Conservation (phyloP, 2,797 vertebrate species). For the Taeniopygia guttata region DNA sequence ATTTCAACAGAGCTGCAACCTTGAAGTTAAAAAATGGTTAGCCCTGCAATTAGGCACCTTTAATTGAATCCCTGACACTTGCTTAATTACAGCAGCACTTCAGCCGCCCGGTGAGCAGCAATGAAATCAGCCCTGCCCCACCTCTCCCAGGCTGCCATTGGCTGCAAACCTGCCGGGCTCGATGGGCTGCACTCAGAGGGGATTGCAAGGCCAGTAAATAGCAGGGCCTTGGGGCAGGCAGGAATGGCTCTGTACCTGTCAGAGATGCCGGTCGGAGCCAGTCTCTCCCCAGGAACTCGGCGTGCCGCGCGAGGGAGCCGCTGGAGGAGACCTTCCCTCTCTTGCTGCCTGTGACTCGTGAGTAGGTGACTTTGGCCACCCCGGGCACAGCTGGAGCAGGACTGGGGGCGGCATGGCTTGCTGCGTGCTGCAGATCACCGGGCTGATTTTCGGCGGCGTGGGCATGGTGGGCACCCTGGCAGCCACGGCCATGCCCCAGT, state of each 20-base stretch:
- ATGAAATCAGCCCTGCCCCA: slow-evolving; percentile 39
- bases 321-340: not conserved
- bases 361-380: not conserved
- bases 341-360: not conserved
- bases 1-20: not conserved
- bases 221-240: not conserved
- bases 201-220: slow-evolving; percentile 8
- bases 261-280: not conserved
- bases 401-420: slow-evolving; percentile 55
- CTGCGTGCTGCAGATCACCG: slow-evolving; percentile 80
- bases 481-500: slow-evolving; percentile 91
- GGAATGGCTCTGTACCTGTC: not conserved
- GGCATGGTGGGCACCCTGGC: slow-evolving; percentile 84
- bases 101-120: slow-evolving; percentile 16
- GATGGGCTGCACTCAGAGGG: slow-evolving; percentile 1
- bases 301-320: not conserved
- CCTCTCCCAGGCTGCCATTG: slow-evolving; percentile 45
- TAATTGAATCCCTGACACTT: slow-evolving; percentile 38
- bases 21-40: slow-evolving; percentile 6
- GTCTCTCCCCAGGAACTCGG: not conserved
- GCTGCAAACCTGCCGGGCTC: slow-evolving; percentile 39
- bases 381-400: no score
- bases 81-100: slow-evolving; percentile 62
- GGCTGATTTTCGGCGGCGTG: slow-evolving; percentile 77
- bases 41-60: slow-evolving; percentile 42